Base-by-base conservation (phyloP, 2,888 invertebrate genomes). In the Pristionchus mayeri region DNA sequence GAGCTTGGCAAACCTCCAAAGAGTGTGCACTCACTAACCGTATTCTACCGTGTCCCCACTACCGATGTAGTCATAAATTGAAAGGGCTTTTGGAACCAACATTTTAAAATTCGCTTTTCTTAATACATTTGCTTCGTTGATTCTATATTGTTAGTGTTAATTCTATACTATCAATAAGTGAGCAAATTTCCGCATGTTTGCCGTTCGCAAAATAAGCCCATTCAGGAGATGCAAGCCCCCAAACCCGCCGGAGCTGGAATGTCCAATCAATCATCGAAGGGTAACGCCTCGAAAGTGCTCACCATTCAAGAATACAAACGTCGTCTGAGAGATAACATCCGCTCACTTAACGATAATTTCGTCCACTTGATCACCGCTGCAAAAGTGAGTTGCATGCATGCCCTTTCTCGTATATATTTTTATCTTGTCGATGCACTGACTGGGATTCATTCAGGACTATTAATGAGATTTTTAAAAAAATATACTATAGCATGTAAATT, bases 331-430 rank as follows among this genome's bases (percentile, higher is more conserved):
- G 98, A 98, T 93, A 98, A 98, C 94, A 96, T 98, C 0, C 97
- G 97, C 93, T 97, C 98, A 90, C 97, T 99, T 96, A 94, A 97
- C 84, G 98, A 98, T 93, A 98, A 98, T 94, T 98, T 97, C 94
- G 96, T 96, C 95, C 97, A 97, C 96, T 95, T 93, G 83, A 91
- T 94, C 85, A 92, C 85, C 11, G 88, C 89, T 7, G 88, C 89
- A 4, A 92, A 91, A 87, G 91, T 92, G 34, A 57, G 63, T 37
- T 63, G 16, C 27, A 7, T 34, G 21, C 2, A 18, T 24, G 3
- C 0, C 27, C 24, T 24, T 40, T 37, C 67, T 63, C 30, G 18
- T n/a, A 30, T 34, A 63, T 13, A 11, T 67, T 67, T 37, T 9
- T 54, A 21, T 18, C 54, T 0, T 21, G 34, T 67, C 37, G 37